These are phyloP conservation scores for Phodopus roborovskii DNA, from an alignment of 2,113 vertebrate species.

Conservation along the genomic window DNA sequence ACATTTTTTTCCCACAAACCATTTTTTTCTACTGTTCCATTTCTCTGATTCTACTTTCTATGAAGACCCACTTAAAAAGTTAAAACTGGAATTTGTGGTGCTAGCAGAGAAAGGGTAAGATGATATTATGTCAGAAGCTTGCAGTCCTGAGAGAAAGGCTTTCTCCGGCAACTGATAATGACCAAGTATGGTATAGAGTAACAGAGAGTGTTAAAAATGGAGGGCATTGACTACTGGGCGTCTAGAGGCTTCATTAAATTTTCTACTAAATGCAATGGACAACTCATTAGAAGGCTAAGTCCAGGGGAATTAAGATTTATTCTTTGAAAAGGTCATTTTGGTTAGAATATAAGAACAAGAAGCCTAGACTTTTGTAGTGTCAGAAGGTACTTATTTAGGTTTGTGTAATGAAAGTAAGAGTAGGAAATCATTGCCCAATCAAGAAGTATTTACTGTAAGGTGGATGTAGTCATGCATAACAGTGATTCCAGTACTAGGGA, in stretches of 20 bases:
- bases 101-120: not conserved
- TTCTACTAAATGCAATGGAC: conserved; percentile 9
- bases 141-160: not conserved
- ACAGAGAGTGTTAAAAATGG: not conserved
- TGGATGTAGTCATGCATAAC: not conserved
- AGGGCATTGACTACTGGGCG: not conserved
- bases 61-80: not conserved
- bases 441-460: not conserved
- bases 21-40: not conserved
- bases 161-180: not conserved
- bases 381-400: not conserved
- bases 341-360: not conserved
- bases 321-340: not conserved
- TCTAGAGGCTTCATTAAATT: not conserved
- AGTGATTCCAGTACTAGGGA: not conserved
- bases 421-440: not conserved
- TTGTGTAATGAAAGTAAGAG: not conserved
- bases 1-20: not conserved
- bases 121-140: not conserved
- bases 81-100: not conserved
- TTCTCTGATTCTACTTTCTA: not conserved
- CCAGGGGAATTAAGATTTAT: not conserved
- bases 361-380: not conserved
- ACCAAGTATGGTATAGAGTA: not conserved
- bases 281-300: not conserved